These are phyloP conservation scores for Rhyacophila evoluta DNA, from an alignment of 2,888 invertebrate species.

Conservation along the genomic window DNA sequence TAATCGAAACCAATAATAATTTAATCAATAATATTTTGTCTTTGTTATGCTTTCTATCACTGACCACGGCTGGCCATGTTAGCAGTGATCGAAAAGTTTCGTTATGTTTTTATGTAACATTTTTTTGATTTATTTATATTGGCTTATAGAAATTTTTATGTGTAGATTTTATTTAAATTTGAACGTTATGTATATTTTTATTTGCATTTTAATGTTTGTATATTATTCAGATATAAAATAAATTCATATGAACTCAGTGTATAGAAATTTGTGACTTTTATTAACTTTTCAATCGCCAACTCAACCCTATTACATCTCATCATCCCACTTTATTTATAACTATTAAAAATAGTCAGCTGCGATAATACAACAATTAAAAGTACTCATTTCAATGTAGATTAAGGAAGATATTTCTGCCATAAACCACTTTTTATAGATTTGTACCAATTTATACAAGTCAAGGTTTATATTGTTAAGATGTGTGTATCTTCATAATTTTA, in stretches of 20 bases:
- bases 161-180: constrained; percentile 34
- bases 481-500: too few relatives aligned
- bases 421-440: too few relatives aligned
- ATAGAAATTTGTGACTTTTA: constrained; percentile 27
- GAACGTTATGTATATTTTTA: constrained; percentile 35
- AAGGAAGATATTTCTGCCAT: too few relatives aligned
- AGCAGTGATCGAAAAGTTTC: constrained; percentile 25
- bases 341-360: too few relatives aligned
- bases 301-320: too few relatives aligned
- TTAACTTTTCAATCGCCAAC: not conserved
- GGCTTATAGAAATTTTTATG: constrained; percentile 36
- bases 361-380: too few relatives aligned
- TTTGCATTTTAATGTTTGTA: constrained; percentile 45
- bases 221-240: constrained; percentile 40
- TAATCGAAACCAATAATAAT: constrained; percentile 9
- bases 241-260: constrained; percentile 43
- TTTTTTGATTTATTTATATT: constrained; percentile 30
- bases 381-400: too few relatives aligned
- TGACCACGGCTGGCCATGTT: constrained; percentile 36
- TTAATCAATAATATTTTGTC: not conserved
- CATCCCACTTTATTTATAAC: too few relatives aligned
- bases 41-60: constrained; percentile 27
- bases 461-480: too few relatives aligned
- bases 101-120: constrained; percentile 34
- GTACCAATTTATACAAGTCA: too few relatives aligned